Conservation (phyloP, 2,888 invertebrate genomes). For the Tinea semifulvella region DNA sequence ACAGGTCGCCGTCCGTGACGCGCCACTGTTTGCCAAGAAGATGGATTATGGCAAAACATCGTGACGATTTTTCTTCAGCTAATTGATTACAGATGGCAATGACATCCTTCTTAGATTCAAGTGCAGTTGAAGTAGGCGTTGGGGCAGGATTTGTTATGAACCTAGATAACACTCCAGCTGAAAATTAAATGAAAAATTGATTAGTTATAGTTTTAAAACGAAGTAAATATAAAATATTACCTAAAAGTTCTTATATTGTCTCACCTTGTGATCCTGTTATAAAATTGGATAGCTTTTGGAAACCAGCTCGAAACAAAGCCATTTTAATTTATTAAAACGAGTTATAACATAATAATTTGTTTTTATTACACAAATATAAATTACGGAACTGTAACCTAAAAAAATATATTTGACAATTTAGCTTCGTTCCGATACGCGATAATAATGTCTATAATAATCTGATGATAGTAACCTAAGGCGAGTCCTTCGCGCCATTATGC, state of each 20-base stretch:
- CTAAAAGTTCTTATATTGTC: background rate
- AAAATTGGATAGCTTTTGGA: slow-evolving; percentile 37
- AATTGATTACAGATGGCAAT: slow-evolving; percentile 72
- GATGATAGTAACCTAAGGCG: no score
- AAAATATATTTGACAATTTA: no score
- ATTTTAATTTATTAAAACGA: slow-evolving; percentile 20
- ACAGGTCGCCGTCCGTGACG: slow-evolving; percentile 84
- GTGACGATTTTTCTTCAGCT: slow-evolving; percentile 64
- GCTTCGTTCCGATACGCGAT: no score
- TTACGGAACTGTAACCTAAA: no score
- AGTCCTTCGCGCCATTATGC: no score
- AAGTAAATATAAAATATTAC: background rate
- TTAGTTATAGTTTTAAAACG: background rate
- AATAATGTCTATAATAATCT: no score
- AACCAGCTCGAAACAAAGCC: slow-evolving; percentile 44
- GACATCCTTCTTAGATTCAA: slow-evolving; percentile 49
- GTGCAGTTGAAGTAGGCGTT: slow-evolving; percentile 30
- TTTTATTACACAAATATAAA: no score
- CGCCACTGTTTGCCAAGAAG: slow-evolving; percentile 86
- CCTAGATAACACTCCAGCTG: slow-evolving; percentile 48
- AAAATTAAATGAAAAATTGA: slow-evolving; percentile 21
- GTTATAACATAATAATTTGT: slow-evolving; percentile 7
- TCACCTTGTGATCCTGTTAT: slow-evolving; percentile 38
- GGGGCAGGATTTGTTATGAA: slow-evolving; percentile 36
- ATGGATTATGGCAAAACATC: slow-evolving; percentile 85